Conservation (phyloP, 2,888 invertebrate genomes). For the Sarcophaga caerulescens region DNA sequence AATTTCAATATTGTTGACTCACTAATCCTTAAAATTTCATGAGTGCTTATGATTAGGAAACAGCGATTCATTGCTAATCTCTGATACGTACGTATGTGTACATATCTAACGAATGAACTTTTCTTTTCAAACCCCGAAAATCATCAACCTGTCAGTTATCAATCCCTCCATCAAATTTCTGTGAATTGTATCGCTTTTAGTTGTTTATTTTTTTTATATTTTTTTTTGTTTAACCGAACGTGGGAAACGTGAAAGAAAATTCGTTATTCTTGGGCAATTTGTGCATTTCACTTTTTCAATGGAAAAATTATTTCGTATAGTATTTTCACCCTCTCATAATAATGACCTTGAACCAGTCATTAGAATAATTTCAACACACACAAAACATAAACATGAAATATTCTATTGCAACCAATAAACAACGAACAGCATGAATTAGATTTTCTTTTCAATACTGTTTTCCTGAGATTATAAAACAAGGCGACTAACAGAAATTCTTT, state of each 20-base stretch:
- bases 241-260: background rate
- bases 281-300: background rate
- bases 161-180: background rate
- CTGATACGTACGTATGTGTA: too few species aligned
- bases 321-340: background rate
- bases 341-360: conserved; percentile 30
- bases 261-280: background rate
- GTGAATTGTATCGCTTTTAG: background rate
- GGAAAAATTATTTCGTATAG: background rate
- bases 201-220: background rate
- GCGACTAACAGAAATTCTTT: background rate
- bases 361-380: background rate
- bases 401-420: too few species aligned
- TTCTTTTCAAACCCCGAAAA: background rate
- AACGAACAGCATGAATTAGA: background rate
- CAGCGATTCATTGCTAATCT: too few species aligned
- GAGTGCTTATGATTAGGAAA: too few species aligned
- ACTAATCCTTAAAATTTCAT: too few species aligned
- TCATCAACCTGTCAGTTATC: background rate
- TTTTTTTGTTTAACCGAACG: too few species aligned
- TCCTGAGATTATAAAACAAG: too few species aligned
- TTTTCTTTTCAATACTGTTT: background rate
- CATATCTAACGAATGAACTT: too few species aligned
- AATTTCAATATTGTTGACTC: too few species aligned
- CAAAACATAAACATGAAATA: too few species aligned